Evolutionary conservation across 1,140 invertebrate species (phyloP).

Genomic region (Trichoplusia ni): DNA sequence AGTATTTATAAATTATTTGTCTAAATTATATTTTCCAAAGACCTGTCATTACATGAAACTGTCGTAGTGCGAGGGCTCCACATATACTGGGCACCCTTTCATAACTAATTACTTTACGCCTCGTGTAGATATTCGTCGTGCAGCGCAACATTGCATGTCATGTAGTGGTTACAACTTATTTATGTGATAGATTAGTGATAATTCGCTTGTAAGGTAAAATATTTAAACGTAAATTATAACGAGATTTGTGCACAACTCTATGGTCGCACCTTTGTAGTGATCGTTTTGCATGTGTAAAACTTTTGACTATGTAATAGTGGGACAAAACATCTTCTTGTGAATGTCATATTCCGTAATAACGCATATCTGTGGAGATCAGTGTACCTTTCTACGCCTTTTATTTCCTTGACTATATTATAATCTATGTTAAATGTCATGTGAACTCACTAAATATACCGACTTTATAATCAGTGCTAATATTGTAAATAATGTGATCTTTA

Average conservation of each 20-base stretch:
- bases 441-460: background rate
- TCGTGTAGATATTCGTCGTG: background rate
- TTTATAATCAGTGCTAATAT: background rate
- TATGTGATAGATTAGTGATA: constrained; percentile 58
- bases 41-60: constrained; percentile 1
- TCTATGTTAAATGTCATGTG: too few species aligned
- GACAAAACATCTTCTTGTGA: background rate
- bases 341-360: too few species aligned
- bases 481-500: constrained; percentile 23
- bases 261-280: constrained; percentile 7
- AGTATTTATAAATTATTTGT: constrained; percentile 28
- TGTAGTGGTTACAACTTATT: constrained; percentile 30
- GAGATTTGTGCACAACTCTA: constrained; percentile 16
- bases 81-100: background rate
- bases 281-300: background rate
- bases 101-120: background rate
- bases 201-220: constrained; percentile 31
- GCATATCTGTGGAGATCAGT: too few species aligned
- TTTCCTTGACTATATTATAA: too few species aligned
- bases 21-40: constrained; percentile 21
- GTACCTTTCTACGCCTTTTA: too few species aligned
- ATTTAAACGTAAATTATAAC: constrained; percentile 2
- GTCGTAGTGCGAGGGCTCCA: background rate
- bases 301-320: constrained; percentile 11
- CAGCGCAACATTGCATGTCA: constrained; percentile 9